Evolutionary conservation across 1,140 invertebrate genomes (phyloP).

Genomic region (Mya arenaria): DNA sequence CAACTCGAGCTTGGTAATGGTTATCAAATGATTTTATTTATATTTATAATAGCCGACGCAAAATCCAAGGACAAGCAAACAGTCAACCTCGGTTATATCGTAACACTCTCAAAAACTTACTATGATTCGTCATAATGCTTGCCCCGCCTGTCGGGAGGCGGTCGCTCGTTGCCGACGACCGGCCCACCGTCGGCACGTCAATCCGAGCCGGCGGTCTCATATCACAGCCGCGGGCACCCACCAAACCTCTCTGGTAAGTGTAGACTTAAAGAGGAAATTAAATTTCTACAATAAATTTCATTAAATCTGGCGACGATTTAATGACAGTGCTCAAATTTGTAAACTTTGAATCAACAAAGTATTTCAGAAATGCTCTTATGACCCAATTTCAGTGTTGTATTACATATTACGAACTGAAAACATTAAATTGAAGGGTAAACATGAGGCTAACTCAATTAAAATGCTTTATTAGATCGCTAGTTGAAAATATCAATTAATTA

Average conservation of each 20-base stretch:
- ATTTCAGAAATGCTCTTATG: slow-evolving; percentile 16
- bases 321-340: slow-evolving; percentile 11
- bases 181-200: too few relatives aligned
- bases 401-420: slow-evolving; percentile 42
- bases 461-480: background rate
- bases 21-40: too few relatives aligned
- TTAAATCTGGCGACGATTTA: slow-evolving; percentile 41
- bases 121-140: too few relatives aligned
- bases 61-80: too few relatives aligned
- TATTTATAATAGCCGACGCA: too few relatives aligned
- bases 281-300: slow-evolving; percentile 42
- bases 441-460: slow-evolving; percentile 43
- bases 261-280: slow-evolving; percentile 44
- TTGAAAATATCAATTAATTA: too few relatives aligned
- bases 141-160: too few relatives aligned
- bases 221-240: background rate
- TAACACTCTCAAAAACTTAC: too few relatives aligned
- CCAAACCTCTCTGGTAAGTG: background rate
- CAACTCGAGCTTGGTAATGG: too few relatives aligned
- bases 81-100: too few relatives aligned
- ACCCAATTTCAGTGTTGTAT: slow-evolving; percentile 43
- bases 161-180: too few relatives aligned
- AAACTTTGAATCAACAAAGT: slow-evolving; percentile 39
- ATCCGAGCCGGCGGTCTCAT: too few relatives aligned
- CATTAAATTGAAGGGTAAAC: slow-evolving; percentile 30